Evolutionary conservation across 2,797 vertebrate species (phyloP).

Genomic region (Arrhamphus sclerolepis): DNA sequence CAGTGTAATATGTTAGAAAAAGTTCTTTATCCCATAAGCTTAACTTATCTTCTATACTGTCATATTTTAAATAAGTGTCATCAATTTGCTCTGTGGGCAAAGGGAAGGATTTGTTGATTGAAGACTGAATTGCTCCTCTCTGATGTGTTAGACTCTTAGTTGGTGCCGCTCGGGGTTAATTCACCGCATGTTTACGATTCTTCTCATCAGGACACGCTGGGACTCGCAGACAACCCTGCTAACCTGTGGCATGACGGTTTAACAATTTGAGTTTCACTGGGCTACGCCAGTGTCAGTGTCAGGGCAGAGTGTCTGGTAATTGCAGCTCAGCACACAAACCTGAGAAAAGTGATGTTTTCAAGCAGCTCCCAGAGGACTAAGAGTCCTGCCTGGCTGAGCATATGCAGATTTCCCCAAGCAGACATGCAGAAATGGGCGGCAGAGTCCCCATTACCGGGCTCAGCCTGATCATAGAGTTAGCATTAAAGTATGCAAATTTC

Average conservation of each 20-base stretch:
- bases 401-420: slow-evolving; percentile 40
- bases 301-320: slow-evolving; percentile 39
- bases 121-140: slow-evolving; percentile 26
- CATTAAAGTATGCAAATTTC: slow-evolving; percentile 8
- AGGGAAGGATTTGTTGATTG: no score
- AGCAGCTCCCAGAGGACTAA: slow-evolving; percentile 20
- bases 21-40: no score
- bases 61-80: no score
- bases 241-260: slow-evolving; percentile 42
- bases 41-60: no score
- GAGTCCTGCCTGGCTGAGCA: slow-evolving; percentile 22
- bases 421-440: slow-evolving; percentile 24
- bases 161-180: slow-evolving; percentile 5
- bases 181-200: slow-evolving; percentile 6
- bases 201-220: not conserved
- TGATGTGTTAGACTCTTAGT: slow-evolving; percentile 10
- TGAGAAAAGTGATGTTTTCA: slow-evolving; percentile 18
- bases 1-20: no score
- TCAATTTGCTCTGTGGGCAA: no score
- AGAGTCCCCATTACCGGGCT: slow-evolving; percentile 30
- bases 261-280: slow-evolving; percentile 30
- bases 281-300: slow-evolving; percentile 39
- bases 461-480: slow-evolving; percentile 15
- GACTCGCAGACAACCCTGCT: slow-evolving; percentile 6
- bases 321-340: slow-evolving; percentile 43